A percentile compares a stretch with the other conserved stretches of the same genome.
phyloP scores from a whole-genome alignment of 2,888 invertebrate genomes.

The Polyploca ridens region DNA sequence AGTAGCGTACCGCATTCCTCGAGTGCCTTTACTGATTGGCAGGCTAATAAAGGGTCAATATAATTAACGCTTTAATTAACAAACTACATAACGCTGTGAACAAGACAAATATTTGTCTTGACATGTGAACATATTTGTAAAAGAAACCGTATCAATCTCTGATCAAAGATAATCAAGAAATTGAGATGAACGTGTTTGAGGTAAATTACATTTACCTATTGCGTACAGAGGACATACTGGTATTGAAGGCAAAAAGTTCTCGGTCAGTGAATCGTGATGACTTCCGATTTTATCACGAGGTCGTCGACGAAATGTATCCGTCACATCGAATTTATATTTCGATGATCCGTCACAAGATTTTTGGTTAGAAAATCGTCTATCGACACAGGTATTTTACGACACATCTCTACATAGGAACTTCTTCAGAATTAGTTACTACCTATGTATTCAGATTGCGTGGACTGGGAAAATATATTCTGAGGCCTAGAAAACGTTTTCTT shows the following conservation, averaged over 20 bases:
- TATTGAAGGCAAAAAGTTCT: constrained; percentile 2
- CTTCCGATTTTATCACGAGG: constrained; percentile 5
- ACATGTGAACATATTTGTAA: neutral
- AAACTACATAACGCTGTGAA: constrained; percentile 23
- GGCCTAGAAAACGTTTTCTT: too few relatives aligned
- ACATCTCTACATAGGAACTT: neutral
- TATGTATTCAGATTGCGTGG: too few relatives aligned
- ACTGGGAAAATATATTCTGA: neutral
- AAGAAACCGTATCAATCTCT: neutral
- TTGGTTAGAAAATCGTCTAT: too few relatives aligned
- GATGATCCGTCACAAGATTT: neutral
- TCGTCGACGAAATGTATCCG: neutral
- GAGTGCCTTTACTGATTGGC: constrained; percentile 57
- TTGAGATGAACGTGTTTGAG: neutral
- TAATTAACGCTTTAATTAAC: constrained; percentile 48
- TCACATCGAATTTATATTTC: too few relatives aligned
- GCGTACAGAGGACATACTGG: neutral
- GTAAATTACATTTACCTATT: neutral
- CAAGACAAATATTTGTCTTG: neutral
- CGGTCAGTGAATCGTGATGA: constrained; percentile 7
- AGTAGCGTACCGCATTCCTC: constrained; percentile 56
- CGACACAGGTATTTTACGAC: too few relatives aligned
- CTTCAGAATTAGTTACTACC: neutral
- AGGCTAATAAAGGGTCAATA: constrained; percentile 60
- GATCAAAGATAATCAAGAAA: neutral